Evolutionary conservation across 2,113 vertebrate species (phyloP), one percentile per base, ranked within the genome.

Genomic region (Panurus biarmicus): DNA sequence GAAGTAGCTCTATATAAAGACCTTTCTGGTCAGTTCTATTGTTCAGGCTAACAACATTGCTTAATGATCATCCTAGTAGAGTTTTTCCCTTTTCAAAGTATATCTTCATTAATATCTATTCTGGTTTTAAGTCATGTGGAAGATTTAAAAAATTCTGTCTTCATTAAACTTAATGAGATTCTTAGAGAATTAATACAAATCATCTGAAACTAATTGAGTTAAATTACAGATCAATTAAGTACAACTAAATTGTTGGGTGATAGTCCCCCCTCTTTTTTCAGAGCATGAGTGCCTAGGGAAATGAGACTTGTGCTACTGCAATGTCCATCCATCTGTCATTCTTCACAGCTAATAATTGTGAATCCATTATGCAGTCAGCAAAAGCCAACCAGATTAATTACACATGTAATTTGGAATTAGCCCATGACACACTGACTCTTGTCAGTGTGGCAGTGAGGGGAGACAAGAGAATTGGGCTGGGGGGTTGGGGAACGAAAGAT

Each of bases 101-200:
- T 78, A 48, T 85, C 71, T 87, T 87, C 71, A 70, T 92, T 88
- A 88, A 77, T 88, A 85, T 94, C 77, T 92, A 65, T 64, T 95
- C 54, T 89, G 69, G 50, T 87, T 93, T 72, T 78, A 85, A 92
- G 47, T 94, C 60, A 85, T 13, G 25, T 94, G 31, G 33, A 95
- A 89, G 67, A 85, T 58, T 77, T 38, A 0, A 60, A 77, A 87
- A 91, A 95, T 80, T 94, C 47, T 42, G 12, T 94, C 89, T 83
- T 95, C 82, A 79, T 97, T 95, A 91, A 94, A 87, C 54, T 78
- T 91, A 89, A 95, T 94, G 89, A 38, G 71, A 87, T 93, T 90
- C 75, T 79, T 91, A 74, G 36, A 85, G 82, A 89, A 93, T 87
- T 56, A 77, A 90, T 93, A 90, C 75, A 90, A 90, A 80, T 91